A percentile compares a stretch with the other conserved stretches of the same genome.
These are phyloP conservation scores for Plemyria rubiginata DNA, from an alignment of 2,888 invertebrate genomes.

Conservation along the genomic window DNA sequence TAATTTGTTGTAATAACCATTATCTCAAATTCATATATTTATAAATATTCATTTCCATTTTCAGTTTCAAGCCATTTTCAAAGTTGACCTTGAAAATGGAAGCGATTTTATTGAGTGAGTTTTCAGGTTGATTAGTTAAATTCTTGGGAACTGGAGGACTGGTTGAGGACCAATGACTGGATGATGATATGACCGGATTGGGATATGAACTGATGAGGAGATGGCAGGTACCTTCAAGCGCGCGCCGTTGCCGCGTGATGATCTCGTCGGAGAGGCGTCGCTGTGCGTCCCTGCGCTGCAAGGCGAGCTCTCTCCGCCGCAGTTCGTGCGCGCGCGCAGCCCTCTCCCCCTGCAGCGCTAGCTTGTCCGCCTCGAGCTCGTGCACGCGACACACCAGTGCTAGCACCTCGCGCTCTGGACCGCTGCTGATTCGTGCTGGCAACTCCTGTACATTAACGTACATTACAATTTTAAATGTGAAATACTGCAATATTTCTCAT, in stretches of 20 bases:
- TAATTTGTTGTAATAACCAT: no score
- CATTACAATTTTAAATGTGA: no score
- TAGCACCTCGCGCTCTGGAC: constrained; percentile 95
- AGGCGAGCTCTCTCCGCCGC: constrained; percentile 91
- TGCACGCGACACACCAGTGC: constrained; percentile 96
- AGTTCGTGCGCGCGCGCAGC: constrained; percentile 94
- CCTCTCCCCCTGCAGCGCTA: constrained; percentile 94
- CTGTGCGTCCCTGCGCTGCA: constrained; percentile 93
- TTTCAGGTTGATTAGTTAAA: no score
- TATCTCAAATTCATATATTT: no score
- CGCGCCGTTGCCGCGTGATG: constrained; percentile 93
- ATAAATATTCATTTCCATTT: no score
- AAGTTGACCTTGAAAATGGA: no score
- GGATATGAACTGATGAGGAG: not conserved
- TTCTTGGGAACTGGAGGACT: no score
- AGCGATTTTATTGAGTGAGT: no score
- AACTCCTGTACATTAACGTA: constrained; percentile 85
- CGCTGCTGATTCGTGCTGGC: constrained; percentile 92
- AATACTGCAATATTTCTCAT: no score
- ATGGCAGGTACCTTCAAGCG: constrained; percentile 89
- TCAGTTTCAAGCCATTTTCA: no score
- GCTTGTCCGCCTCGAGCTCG: constrained; percentile 96
- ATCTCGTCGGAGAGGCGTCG: constrained; percentile 95
- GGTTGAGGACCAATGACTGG: no score
- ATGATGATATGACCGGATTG: not conserved